Percentiles rank a stretch among this genome's conserved stretches.
Conservation (phyloP, 2,797 vertebrate species). For the Megaceryle alcyon region DNA sequence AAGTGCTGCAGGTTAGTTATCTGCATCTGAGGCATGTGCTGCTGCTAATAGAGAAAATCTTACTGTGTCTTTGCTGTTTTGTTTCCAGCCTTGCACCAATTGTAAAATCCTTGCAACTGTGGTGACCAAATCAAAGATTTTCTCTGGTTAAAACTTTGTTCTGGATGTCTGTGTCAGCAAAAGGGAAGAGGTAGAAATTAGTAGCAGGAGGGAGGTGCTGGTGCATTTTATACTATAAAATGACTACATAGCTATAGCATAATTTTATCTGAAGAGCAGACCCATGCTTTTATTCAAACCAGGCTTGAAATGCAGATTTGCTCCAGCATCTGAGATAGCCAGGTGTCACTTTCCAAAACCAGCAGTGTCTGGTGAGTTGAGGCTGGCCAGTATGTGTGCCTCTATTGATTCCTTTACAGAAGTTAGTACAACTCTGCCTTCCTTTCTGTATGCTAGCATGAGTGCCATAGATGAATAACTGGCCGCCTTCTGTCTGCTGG, state of each 20-base stretch:
- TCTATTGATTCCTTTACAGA: not conserved
- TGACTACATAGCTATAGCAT: not conserved
- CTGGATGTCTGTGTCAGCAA: not conserved
- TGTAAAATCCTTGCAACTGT: fast-evolving
- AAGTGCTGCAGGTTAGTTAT: not conserved
- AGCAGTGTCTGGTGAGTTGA: not conserved
- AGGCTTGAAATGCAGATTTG: not conserved
- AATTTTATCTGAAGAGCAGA: not conserved
- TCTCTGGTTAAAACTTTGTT: not conserved
- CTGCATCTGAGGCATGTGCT: not conserved
- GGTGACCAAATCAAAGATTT: not conserved
- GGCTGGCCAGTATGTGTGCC: not conserved
- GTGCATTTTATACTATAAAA: not conserved
- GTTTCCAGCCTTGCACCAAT: not conserved
- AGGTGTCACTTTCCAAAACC: not conserved
- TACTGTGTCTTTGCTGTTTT: not conserved
- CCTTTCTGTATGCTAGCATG: not conserved
- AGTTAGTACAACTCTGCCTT: not conserved
- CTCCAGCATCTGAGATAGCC: not conserved
- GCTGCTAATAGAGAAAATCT: not conserved
- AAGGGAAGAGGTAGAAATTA: not conserved
- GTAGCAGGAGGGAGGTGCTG: not conserved
- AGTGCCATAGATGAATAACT: not conserved
- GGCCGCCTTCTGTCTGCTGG: not conserved
- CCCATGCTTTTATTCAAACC: not conserved